Base-by-base conservation (phyloP, 1,140 invertebrate species). In the Gonioctena quinquepunctata region DNA sequence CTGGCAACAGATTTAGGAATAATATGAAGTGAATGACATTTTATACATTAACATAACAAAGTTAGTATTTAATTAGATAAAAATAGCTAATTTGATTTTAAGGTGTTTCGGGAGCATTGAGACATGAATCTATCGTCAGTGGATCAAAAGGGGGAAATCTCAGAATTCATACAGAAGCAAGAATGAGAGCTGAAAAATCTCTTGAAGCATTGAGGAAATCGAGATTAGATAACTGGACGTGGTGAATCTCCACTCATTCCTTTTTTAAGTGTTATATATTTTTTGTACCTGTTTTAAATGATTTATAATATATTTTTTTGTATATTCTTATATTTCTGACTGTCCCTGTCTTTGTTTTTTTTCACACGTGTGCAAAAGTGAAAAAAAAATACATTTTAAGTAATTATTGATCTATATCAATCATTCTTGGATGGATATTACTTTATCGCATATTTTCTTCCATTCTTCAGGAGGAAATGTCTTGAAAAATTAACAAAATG, bases 61-160 rank as follows among this genome's bases (percentile, higher is more conserved):
- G n/a, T n/a, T n/a, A n/a, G n/a, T n/a, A n/a, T n/a, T n/a, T n/a
- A n/a, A n/a, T n/a, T n/a, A n/a, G n/a, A n/a, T n/a, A 8, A 22
- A 11, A 22, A 19, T 13, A 23, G 66, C 26, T 61, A 60, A 16
- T 68, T 60, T 16, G 21, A 52, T 48, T 67, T 71, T 42, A 83
- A 66, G 82, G 84, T 65, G 86, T 89, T 49, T 86, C 87, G 69
- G 87, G 83, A 78, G 87, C 87, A 16, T 82, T 89, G 54, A 83
- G 88, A 66, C 87, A 89, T 78, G 87, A 89, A 80, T 82, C 86
- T 4, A 81, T 89, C 62, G 85, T 87, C 11, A 83, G 84, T 76
- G 83, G 83, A 70, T 83, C 84, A 74, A 71, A 68, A 26, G 48
- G 71, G 59, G 80, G 84, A 68, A 84, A 79, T 77, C 81, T 88